Base-by-base conservation (phyloP, 2,888 invertebrate species). In the Thelaira solivaga region DNA sequence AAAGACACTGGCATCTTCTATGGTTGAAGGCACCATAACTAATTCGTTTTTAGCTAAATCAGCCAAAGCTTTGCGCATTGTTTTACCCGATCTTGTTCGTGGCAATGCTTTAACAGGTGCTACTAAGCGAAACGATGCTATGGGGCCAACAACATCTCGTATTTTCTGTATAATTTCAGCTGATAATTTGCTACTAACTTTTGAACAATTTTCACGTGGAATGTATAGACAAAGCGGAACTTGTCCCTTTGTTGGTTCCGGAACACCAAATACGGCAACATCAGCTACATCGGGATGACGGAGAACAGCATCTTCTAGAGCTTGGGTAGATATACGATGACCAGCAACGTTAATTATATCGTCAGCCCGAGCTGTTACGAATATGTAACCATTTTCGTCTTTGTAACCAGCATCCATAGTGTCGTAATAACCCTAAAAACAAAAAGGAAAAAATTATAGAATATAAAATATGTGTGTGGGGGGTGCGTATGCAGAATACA, bases 301-400 rank as follows among this genome's bases (percentile, higher is more conserved):
- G 43, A 97, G 88, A 10, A 97, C 93, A 0, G 97, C 96, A 87
- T 98, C 97, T 88, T 98, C 98, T 3, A 98, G 88, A 0, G 96
- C 95, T 0, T 95, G 93, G 0, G 97, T 96, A 0, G 97, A 96
- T 43, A 98, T 90, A 61, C 97, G 90, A 87, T 97, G 97, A 0
- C 97, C 98, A 0, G 98, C 96, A 1, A 98, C 97, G 87, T 98
- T 98, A 83, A 98, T 97, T 16, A 89, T 95, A 88, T 98, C 98
- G 89, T 98, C 98, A 75, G 96, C 96, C 31, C 98, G 91, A 0
- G 97, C 95, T 59, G 96, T 95, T 11, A 98, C 96, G 89, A 94
- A 96, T 1, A 98, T 91, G 67, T 95, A 95, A 0, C 96, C 96
- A 81, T 93, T 92, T 64, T 93, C 92, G 85, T 96, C 96, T 69